A percentile compares a stretch with the other conserved stretches of the same genome.
Evolutionary conservation across 1,140 invertebrate genomes (phyloP).

Genomic region (Cepaea nemoralis): DNA sequence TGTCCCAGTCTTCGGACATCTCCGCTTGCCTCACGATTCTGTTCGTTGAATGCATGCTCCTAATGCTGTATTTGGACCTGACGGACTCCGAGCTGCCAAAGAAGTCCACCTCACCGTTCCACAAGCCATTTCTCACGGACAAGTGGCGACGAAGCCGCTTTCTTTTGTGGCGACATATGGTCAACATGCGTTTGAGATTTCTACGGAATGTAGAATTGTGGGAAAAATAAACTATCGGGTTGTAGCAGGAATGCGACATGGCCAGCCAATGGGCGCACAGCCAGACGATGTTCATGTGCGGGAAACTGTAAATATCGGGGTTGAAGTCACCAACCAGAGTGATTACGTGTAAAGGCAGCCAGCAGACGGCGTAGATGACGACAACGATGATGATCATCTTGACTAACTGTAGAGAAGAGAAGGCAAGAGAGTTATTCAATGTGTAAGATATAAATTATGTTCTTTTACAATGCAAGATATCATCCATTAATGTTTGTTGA

Average conservation of each 20-base stretch:
- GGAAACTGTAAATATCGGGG: constrained; percentile 58
- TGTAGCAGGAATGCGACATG: constrained; percentile 93
- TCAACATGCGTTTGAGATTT: constrained; percentile 67
- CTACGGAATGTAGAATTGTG: constrained; percentile 86
- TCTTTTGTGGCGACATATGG: constrained; percentile 39
- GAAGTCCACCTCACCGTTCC: constrained; percentile 9
- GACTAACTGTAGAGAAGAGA: constrained; percentile 83
- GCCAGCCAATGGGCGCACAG: constrained; percentile 82
- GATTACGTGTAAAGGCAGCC: constrained; percentile 87
- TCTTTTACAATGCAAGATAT: too few relatives aligned
- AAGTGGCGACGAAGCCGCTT: constrained; percentile 9
- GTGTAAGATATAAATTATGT: too few relatives aligned
- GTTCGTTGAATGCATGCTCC: not conserved
- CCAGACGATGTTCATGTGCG: constrained; percentile 73
- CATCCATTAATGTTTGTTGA: too few relatives aligned
- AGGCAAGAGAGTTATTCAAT: too few relatives aligned
- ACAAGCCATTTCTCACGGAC: constrained; percentile 7
- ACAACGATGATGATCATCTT: constrained; percentile 94
- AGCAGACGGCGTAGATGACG: constrained; percentile 87
- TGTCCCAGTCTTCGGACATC: not conserved
- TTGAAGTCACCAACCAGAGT: constrained; percentile 71
- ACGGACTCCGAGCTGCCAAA: constrained; percentile 23
- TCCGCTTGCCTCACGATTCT: not conserved
- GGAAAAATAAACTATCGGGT: constrained; percentile 93
- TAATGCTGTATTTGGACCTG: not conserved